Evolutionary conservation across 2,888 invertebrate genomes (phyloP).

Genomic region (Perithous albicinctus): DNA sequence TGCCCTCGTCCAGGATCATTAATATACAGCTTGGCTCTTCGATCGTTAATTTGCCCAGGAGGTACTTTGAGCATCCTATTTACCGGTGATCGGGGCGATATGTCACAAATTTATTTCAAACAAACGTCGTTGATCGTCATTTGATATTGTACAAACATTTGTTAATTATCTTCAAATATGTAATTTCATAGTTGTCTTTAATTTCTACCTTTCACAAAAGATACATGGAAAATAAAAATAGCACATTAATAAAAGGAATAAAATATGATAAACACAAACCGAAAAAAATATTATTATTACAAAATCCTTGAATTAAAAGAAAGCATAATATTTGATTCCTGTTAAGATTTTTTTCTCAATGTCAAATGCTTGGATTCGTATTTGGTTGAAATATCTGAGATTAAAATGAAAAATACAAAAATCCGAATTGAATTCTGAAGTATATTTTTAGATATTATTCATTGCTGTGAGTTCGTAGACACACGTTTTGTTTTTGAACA

Average conservation of each 20-base stretch:
- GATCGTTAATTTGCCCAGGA: slow-evolving; percentile 28
- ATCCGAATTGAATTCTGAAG: too few species aligned
- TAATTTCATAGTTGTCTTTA: background rate
- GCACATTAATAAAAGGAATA: too few species aligned
- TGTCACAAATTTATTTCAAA: background rate
- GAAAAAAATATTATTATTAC: too few species aligned
- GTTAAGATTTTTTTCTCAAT: too few species aligned
- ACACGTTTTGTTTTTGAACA: background rate
- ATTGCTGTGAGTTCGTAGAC: too few species aligned
- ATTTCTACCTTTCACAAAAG: background rate
- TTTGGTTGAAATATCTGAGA: too few species aligned
- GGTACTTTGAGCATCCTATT: background rate
- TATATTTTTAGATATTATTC: background rate
- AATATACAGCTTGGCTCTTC: background rate
- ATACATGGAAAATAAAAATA: too few species aligned
- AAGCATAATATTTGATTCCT: too few species aligned
- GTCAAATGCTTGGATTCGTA: too few species aligned
- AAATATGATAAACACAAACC: too few species aligned
- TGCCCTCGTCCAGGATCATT: slow-evolving; percentile 13
- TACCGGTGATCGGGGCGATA: background rate
- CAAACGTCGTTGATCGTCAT: background rate
- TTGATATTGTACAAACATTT: background rate
- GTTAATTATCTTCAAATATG: background rate
- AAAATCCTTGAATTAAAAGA: too few species aligned
- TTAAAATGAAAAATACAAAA: too few species aligned